Percentiles rank a stretch among this genome's conserved stretches.
phyloP scores from a whole-genome alignment of 2,113 vertebrate genomes.

The Antigone vipio region DNA sequence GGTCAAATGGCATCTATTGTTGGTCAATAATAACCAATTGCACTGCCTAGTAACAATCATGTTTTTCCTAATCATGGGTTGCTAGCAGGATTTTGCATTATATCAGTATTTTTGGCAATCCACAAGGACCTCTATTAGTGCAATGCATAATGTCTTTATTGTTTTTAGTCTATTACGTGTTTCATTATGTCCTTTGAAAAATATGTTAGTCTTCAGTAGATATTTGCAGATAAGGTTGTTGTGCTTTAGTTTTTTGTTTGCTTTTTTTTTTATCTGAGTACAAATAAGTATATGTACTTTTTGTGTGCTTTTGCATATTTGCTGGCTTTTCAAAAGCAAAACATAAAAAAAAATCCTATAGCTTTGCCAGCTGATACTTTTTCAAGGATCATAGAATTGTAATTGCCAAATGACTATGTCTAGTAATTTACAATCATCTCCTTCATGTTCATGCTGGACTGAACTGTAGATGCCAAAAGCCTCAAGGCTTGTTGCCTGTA shows the following conservation, averaged over 20 bases:
- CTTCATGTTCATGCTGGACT: not conserved
- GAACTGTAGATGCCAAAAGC: not conserved
- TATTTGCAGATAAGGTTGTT: not conserved
- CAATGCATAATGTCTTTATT: not conserved
- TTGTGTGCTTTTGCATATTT: not conserved
- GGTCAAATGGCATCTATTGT: not conserved
- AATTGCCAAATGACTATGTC: not conserved
- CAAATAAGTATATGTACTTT: not conserved
- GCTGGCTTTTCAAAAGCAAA: not conserved
- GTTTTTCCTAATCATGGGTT: not conserved
- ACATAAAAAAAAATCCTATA: not conserved
- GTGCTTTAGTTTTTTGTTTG: fast-evolving
- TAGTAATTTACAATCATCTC: not conserved
- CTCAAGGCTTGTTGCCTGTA: not conserved
- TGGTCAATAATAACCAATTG: not conserved
- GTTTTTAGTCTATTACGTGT: not conserved
- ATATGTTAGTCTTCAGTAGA: not conserved
- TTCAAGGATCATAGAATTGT: not conserved
- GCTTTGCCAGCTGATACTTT: not conserved
- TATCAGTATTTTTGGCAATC: not conserved
- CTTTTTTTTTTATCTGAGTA: not conserved
- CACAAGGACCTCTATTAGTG: not conserved
- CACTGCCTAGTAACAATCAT: not conserved
- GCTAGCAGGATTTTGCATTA: not conserved
- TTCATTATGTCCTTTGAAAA: not conserved